Evolutionary conservation across 1,140 invertebrate species (phyloP), one percentile per base, ranked within the genome.

Genomic region (Cotesia typhae): DNA sequence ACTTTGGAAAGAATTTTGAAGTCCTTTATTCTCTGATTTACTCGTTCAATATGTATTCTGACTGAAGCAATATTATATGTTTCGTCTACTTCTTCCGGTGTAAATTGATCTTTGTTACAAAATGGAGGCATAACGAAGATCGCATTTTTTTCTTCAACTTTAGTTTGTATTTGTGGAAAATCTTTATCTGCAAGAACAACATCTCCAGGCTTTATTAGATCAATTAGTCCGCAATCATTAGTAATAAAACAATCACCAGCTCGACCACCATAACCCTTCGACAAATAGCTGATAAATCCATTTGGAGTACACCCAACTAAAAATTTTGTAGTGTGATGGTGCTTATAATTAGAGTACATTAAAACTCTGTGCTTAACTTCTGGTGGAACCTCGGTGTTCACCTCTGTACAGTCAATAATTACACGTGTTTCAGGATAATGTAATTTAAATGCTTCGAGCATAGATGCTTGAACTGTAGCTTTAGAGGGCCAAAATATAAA

Each of bases 101-200:
- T n/a, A n/a, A n/a, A n/a, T n/a, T n/a, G n/a, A n/a, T n/a, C n/a
- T n/a, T n/a, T n/a, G n/a, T n/a, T n/a, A 9, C 57, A 51, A 72
- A 80, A 79, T 52, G 81, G 81, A 51, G 78, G 81, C 77, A 83
- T 82, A 5, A 83, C 77, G 14, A 84, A 53, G 6, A 74, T 64
- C 1, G 74, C 74, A 72, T 75, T 71, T 68, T 67, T 61, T 47
- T 70, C 70, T 36, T 60, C 60, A 7, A 52, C 35, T 51, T 75
- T 2, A 60, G 52, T 35, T 60, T 17, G 4, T 20, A 77, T 76
- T 35, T 55, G 4, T 9, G 69, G 70, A 38, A 85, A 84, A n/a
- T 80, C 81, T 73, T 81, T 78, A 71, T 83, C 82, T 35, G 81
- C 82, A 53, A 86, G 72, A 20, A 85, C 72, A 36, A 77, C 37